phyloP scores from a whole-genome alignment of 2,113 vertebrate genomes.

The Hemiprocne comata region DNA sequence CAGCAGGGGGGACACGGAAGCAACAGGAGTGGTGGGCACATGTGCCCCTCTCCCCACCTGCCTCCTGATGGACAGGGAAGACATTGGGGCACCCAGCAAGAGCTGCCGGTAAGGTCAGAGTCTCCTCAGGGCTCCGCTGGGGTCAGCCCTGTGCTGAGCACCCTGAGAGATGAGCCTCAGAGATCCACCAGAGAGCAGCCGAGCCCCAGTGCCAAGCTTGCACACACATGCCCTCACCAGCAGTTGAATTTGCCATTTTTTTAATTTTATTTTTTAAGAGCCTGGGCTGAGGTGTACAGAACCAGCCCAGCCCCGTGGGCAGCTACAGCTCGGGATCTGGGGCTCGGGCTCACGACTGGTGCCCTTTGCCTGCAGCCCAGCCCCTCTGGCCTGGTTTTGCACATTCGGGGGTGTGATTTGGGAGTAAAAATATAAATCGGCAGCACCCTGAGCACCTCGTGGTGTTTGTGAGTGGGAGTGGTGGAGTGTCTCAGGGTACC shows the following conservation, averaged over 20 bases:
- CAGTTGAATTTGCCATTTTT: too few species aligned
- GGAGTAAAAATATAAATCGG: neutral
- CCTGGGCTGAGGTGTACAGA: too few species aligned
- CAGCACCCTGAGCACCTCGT: neutral
- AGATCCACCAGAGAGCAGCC: neutral
- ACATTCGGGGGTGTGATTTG: rapidly evolving
- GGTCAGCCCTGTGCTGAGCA: too few species aligned
- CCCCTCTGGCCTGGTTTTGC: neutral
- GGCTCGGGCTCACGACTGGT: too few species aligned
- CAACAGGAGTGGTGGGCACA: neutral
- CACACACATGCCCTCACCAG: rapidly evolving
- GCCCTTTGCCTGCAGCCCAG: too few species aligned
- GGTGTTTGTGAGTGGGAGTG: neutral
- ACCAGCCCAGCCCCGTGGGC: too few species aligned
- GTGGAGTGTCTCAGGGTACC: rapidly evolving
- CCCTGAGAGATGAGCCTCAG: too few species aligned
- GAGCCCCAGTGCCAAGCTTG: neutral
- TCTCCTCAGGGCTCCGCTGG: too few species aligned
- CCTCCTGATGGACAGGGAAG: neutral
- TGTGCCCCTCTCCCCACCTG: neutral
- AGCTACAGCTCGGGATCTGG: too few species aligned
- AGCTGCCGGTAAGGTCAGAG: neutral
- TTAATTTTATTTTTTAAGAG: too few species aligned
- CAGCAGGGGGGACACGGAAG: neutral
- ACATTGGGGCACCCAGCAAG: neutral